Evolutionary conservation across 2,888 invertebrate genomes (phyloP), one percentile per base, ranked within the genome.

Genomic region (Ectemnius cavifrons): DNA sequence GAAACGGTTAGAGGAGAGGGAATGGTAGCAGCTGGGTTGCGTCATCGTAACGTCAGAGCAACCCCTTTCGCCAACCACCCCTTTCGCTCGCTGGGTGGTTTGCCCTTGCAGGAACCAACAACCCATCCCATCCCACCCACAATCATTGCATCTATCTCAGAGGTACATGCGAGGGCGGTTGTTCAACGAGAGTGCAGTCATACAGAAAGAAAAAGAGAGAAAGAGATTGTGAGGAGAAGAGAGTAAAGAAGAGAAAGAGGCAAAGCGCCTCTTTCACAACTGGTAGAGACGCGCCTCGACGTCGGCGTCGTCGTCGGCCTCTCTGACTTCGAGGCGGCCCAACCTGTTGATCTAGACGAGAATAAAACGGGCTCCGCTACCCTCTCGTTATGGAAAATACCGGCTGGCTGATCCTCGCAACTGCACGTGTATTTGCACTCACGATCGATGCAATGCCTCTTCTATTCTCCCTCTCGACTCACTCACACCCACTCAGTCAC

Each of bases 321-420:
- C 52, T 14, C 16, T 16, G 52, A 14, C 79, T 73, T 79, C 82
- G 79, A 79, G 81, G 72, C 82, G 82, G 83, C 83, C 79, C 83
- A 83, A 88, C 88, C 88, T 88, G 88, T 88, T 88, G 88, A 88
- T 88, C 84, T 85, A 86, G 80, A 78, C 82, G 74, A 79, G 81
- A 86, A 87, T 84, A 84, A 85, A 85, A 79, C 45, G 67, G 56
- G 70, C 71, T 68, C 67, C 1, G 6, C 37, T 4, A 16, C 16
- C 4, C 52, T 14, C 76, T 75, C 81, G 73, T 83, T 83, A 81
- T 82, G 84, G 85, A 87, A 87, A 85, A 85, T 83, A 78, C 81
- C 82, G 67, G 65, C 72, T 65, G 49, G 63, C 67, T 37, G 0
- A 37, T 37, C 37, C 23, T 37, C 37, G 5, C 37, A 8, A 37